Evolutionary conservation across 1,140 invertebrate genomes (phyloP).

Genomic region (Zaprionus gabonicus): DNA sequence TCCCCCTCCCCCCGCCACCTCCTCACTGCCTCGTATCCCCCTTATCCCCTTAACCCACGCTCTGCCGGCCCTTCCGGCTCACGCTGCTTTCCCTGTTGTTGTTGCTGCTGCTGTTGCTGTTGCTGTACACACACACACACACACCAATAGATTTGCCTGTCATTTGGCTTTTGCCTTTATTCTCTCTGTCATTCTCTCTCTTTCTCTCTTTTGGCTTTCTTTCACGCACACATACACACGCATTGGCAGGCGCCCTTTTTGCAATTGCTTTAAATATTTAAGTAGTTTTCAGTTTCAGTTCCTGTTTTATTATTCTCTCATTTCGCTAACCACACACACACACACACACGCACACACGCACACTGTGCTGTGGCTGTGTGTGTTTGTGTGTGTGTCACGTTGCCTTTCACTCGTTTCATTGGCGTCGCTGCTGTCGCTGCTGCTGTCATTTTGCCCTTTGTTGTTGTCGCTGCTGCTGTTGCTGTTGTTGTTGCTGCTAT

Average conservation of each 20-base stretch:
- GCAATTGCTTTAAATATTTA: slow-evolving; percentile 79
- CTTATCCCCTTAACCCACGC: not conserved
- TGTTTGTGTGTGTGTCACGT: slow-evolving; percentile 23
- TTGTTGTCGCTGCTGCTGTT: not conserved
- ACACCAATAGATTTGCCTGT: slow-evolving; percentile 44
- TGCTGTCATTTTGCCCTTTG: slow-evolving; percentile 10
- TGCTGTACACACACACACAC: not conserved
- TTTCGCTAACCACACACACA: slow-evolving; percentile 48
- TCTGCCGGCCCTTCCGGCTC: not conserved
- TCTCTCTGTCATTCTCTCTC: slow-evolving; percentile 30
- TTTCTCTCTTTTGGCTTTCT: slow-evolving; percentile 32
- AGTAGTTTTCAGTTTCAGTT: slow-evolving; percentile 64
- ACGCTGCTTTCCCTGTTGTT: slow-evolving; percentile 23
- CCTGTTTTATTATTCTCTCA: slow-evolving; percentile 51
- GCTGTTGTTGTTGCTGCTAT: not conserved
- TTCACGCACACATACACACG: slow-evolving; percentile 34
- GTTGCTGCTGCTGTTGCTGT: slow-evolving; percentile 13
- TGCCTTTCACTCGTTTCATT: slow-evolving; percentile 26
- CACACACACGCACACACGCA: not conserved
- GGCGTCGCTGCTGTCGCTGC: slow-evolving; percentile 11
- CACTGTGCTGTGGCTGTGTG: not conserved
- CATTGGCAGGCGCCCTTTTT: slow-evolving; percentile 34
- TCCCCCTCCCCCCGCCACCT: too few species aligned
- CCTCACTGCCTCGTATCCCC: not conserved
- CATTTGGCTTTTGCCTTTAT: slow-evolving; percentile 39